Base-by-base conservation (phyloP, 1,140 invertebrate species). In the Stegodyphus dumicola region DNA sequence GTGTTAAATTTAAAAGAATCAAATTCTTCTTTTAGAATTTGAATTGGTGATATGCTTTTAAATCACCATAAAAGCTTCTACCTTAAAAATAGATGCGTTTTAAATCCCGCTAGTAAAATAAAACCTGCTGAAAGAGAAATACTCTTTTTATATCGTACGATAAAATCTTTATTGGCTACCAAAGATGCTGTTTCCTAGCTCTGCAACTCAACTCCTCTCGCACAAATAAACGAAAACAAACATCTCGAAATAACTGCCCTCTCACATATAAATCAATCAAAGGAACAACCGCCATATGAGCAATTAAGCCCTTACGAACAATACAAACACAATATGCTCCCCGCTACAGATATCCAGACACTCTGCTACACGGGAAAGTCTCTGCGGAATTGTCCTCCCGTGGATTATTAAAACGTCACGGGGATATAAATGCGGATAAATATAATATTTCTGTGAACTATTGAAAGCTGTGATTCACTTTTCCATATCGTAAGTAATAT, bases 261-360 rank as follows among this genome's bases (percentile, higher is more conserved):
- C 10, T 10, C 49, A 49, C 71, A 66, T 71, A 74, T 75, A 75
- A 75, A 74, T 83, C 79, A 83, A 83, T 74, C 71, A 83, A 49
- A 17, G 17, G 48, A 71, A 83, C 56, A 74, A 83, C 79, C 54
- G 56, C 70, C 54, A 74, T 66, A 83, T 83, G 60, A 83, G 79
- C 79, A 83, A 83, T 83, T 83, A 83, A 83, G 79, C 79, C 71
- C 79, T 83, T 83, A 75, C 79, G 70, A 75, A 83, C 78, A 80
- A 80, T 79, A 80, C 13, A 13, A 53, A 51, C 69, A 33, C 54
- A 76, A 48, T 65, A 71, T 53, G 53, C 17, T 18, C 78, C 48
- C 65, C 60, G 7, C 15, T 71, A 33, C 33, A 60, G 1, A 60
- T 15, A 15, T 60, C 56, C 9, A 15, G 56, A 9, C 56, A 15